Evolutionary conservation across 1,140 invertebrate genomes (phyloP), one percentile per base, ranked within the genome.

Genomic region (Eciton burchellii): DNA sequence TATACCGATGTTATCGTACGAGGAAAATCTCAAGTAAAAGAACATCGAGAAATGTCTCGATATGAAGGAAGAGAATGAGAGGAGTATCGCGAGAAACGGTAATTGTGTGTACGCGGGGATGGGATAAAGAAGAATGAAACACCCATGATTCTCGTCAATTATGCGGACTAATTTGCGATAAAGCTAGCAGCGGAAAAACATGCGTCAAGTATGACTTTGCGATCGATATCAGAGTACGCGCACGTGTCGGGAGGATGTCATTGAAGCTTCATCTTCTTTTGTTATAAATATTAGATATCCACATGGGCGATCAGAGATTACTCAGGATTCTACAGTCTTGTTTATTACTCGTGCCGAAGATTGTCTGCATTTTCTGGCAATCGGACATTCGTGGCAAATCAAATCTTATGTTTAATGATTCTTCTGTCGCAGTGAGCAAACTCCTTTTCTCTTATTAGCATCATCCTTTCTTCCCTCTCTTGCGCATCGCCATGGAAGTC

Each of bases 391-490:
- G n/a, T 5, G 6, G 21, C 3, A 60, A 49, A 1, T 62, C 35
- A 63, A 79, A 41, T 81, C 26, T 66, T 68, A 26, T 68, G 49
- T 54, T n/a, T 79, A 68, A 79, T 1, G 14, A 16, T 14, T 1
- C 26, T 3, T 74, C 47, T 62, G 12, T 3, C 3, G 56, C 57
- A 62, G 52, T 52, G 0, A 54, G 19, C 8, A 41, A 16, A 35
- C 54, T 16, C 66, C 56, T 9, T 47, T 68, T 79, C 56, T 59
- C 29, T 62, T 66, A 72, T 9, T 74, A 89, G 88, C 35, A 54
- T 89, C 29, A 24, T 89, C 43, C 26, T 87, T 54, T 84, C 63
- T 49, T 83, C 81, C 54, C 62, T 89, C 56, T 79, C 71, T 47
- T 56, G 47, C 63, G 26, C 54, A 11, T 56, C 65, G 9, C 77